Conservation (phyloP, 2,113 vertebrate genomes). For the Oceanodroma tethys region DNA sequence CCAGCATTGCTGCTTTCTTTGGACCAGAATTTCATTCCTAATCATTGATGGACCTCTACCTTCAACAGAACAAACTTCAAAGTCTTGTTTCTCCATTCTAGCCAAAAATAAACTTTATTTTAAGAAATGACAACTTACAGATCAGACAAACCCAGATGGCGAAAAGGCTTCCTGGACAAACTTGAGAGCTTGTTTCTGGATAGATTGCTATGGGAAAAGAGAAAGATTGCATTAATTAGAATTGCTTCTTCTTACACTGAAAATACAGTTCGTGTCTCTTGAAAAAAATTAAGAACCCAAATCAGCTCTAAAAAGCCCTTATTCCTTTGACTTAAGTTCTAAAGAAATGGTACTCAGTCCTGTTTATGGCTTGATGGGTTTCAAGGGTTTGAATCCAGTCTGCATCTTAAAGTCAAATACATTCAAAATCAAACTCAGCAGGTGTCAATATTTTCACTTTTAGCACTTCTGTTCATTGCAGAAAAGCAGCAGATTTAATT, state of each 20-base stretch:
- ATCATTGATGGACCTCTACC: background rate
- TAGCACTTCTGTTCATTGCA: background rate
- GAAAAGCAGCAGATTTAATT: background rate
- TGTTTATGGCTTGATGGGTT: background rate
- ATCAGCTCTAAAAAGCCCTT: background rate
- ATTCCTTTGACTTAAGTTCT: background rate
- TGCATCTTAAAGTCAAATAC: background rate
- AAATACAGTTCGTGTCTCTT: background rate
- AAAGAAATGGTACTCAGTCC: background rate
- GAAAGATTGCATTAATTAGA: constrained; percentile 50
- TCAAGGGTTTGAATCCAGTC: background rate
- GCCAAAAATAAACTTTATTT: constrained; percentile 15
- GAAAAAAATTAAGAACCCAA: background rate
- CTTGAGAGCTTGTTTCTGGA: constrained; percentile 94
- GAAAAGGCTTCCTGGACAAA: constrained; percentile 91
- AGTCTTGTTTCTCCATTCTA: background rate
- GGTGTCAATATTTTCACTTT: constrained; percentile 3
- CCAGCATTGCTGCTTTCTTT: background rate
- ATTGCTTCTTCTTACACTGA: background rate
- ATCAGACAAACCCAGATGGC: constrained; percentile 88
- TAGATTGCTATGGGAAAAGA: constrained; percentile 85
- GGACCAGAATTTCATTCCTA: background rate
- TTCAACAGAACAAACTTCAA: background rate
- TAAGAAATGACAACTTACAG: constrained; percentile 84
- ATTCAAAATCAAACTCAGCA: background rate